These are phyloP conservation scores for Microplitis demolitor DNA, from an alignment of 1,140 invertebrate species.

Conservation along the genomic window DNA sequence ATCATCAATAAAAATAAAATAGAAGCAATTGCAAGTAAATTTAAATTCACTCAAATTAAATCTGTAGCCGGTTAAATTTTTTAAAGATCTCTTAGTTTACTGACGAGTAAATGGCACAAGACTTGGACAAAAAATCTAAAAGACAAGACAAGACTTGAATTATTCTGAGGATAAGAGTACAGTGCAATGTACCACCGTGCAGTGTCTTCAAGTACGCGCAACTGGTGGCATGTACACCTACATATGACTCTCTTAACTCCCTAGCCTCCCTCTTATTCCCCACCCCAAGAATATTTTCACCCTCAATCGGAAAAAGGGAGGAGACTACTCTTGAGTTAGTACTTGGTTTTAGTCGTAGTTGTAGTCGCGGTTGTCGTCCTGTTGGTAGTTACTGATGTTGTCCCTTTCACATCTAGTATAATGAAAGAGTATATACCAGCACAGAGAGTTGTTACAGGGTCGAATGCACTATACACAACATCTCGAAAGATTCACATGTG, in stretches of 20 bases:
- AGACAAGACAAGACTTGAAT: too few relatives aligned
- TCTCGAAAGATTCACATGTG: conserved; percentile 32
- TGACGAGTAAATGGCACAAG: too few relatives aligned
- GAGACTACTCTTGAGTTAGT: not conserved
- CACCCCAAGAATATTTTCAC: not conserved
- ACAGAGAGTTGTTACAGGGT: not conserved
- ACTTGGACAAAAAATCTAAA: too few relatives aligned
- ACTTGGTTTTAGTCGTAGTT: too few relatives aligned
- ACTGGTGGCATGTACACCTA: conserved; percentile 17
- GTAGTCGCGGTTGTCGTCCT: not conserved
- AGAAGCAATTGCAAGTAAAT: too few relatives aligned
- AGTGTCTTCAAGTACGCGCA: conserved; percentile 9
- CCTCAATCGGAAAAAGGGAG: not conserved
- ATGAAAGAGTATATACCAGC: conserved; percentile 1
- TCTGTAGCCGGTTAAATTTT: too few relatives aligned
- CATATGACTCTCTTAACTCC: not conserved
- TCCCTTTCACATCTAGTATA: conserved; percentile 10
- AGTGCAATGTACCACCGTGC: not conserved
- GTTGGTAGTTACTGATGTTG: not conserved
- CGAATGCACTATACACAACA: not conserved
- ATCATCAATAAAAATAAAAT: too few relatives aligned
- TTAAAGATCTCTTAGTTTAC: too few relatives aligned
- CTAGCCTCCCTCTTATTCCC: not conserved
- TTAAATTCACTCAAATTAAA: too few relatives aligned
- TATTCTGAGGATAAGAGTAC: too few relatives aligned